A percentile compares a stretch with the other conserved stretches of the same genome.
These are phyloP conservation scores for Diprion similis DNA, from an alignment of 1,140 invertebrate genomes.

Conservation along the genomic window DNA sequence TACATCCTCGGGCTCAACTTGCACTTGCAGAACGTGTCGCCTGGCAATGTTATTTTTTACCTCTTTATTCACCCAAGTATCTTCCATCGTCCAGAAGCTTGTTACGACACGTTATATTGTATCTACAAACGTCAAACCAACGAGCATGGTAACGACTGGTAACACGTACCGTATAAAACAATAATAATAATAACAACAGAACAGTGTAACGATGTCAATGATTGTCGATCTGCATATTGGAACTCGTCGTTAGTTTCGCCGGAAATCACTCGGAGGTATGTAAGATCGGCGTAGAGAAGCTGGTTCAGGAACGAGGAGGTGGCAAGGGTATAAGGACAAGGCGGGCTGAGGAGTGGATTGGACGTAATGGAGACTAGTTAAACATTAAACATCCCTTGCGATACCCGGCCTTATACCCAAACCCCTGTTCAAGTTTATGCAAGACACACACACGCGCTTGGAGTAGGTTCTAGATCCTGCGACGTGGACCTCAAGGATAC, in stretches of 20 bases:
- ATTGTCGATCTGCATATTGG: too few species aligned
- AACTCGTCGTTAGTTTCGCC: too few species aligned
- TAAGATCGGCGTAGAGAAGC: conserved; percentile 31
- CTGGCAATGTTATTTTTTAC: not conserved
- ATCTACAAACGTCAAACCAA: too few species aligned
- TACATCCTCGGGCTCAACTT: not conserved
- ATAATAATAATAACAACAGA: too few species aligned
- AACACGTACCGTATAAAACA: too few species aligned
- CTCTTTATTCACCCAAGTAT: not conserved
- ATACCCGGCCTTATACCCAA: conserved; percentile 51
- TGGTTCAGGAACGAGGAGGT: conserved; percentile 33
- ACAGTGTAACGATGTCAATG: too few species aligned
- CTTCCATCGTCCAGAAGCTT: not conserved
- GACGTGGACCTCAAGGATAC: not conserved
- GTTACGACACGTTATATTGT: too few species aligned
- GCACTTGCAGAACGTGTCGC: too few species aligned
- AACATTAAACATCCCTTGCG: conserved; percentile 60
- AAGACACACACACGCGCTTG: conserved; percentile 31
- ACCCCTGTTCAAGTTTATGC: conserved; percentile 48
- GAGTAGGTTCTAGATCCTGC: conserved; percentile 9
- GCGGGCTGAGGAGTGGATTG: not conserved
- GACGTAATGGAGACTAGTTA: conserved; percentile 59
- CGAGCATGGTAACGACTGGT: too few species aligned
- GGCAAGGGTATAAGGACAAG: conserved; percentile 29
- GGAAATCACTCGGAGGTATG: too few species aligned